A percentile compares a stretch with the other conserved stretches of the same genome.
These are phyloP conservation scores for Cosmia pyralina DNA, from an alignment of 2,888 invertebrate genomes.

Conservation along the genomic window DNA sequence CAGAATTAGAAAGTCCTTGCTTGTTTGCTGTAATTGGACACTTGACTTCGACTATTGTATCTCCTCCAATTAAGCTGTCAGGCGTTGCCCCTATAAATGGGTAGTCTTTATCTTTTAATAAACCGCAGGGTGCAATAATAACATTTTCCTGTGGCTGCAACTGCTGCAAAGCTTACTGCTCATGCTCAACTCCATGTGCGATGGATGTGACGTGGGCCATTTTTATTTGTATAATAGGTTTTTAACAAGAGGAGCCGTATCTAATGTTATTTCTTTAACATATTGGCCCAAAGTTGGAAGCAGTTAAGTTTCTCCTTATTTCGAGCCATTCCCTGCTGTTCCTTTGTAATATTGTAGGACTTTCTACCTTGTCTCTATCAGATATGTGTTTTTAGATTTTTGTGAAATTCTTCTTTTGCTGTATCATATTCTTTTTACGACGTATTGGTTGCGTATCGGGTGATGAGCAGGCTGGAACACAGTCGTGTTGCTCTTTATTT, in stretches of 20 bases:
- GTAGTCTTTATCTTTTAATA: neutral
- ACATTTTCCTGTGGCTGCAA: slow-evolving; percentile 5
- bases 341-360: slow-evolving; percentile 53
- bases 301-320: neutral
- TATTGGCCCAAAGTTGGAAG: neutral
- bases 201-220: slow-evolving; percentile 3
- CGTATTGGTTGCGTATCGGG: too few relatives aligned
- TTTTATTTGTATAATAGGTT: neutral
- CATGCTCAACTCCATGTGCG: slow-evolving; percentile 10
- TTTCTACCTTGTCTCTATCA: slow-evolving; percentile 44
- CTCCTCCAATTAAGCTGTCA: neutral
- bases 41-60: neutral
- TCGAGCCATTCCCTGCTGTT: slow-evolving; percentile 48
- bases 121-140: neutral
- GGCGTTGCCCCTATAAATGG: slow-evolving; percentile 9
- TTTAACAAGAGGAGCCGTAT: slow-evolving; percentile 1
- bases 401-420: slow-evolving; percentile 36
- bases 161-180: slow-evolving; percentile 10
- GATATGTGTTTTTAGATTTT: slow-evolving; percentile 40
- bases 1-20: neutral
- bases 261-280: neutral
- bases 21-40: slow-evolving; percentile 1
- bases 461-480: slow-evolving; percentile 44
- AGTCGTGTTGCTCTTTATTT: slow-evolving; percentile 46
- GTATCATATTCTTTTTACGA: slow-evolving; percentile 15